These are phyloP conservation scores for Epinotia demarniana DNA, from an alignment of 2,888 invertebrate species.

Conservation along the genomic window DNA sequence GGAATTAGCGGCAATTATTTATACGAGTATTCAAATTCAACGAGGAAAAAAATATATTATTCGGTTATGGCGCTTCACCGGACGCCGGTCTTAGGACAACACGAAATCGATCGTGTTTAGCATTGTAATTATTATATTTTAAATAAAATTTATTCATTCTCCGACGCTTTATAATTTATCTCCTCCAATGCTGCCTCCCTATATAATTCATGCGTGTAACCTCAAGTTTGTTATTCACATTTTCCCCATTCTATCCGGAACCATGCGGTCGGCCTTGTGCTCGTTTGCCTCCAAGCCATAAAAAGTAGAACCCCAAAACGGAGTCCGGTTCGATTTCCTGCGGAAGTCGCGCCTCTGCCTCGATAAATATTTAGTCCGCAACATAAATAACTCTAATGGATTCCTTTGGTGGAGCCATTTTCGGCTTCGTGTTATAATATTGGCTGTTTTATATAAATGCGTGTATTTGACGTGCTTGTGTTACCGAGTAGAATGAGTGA, in stretches of 20 bases:
- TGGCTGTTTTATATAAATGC: constrained; percentile 7
- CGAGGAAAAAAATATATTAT: too few species aligned
- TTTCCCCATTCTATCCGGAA: not conserved
- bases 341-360: constrained; percentile 57
- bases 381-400: constrained; percentile 83
- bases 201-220: too few species aligned
- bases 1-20: too few species aligned
- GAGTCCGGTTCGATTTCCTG: constrained; percentile 70
- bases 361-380: constrained; percentile 82
- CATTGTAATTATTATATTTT: too few species aligned
- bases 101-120: too few species aligned
- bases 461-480: not conserved
- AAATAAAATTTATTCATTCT: too few species aligned
- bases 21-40: too few species aligned
- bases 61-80: too few species aligned
- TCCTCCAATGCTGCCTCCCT: too few species aligned
- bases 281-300: not conserved
- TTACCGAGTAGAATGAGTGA: too few species aligned
- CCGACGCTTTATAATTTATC: too few species aligned
- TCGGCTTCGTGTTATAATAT: constrained; percentile 1
- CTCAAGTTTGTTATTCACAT: not conserved
- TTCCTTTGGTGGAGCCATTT: constrained; percentile 53
- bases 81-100: too few species aligned
- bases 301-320: constrained; percentile 6
- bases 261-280: not conserved